A percentile compares a stretch with the other conserved stretches of the same genome.
Evolutionary conservation across 2,113 vertebrate genomes (phyloP).

Genomic region (Otocyon megalotis): DNA sequence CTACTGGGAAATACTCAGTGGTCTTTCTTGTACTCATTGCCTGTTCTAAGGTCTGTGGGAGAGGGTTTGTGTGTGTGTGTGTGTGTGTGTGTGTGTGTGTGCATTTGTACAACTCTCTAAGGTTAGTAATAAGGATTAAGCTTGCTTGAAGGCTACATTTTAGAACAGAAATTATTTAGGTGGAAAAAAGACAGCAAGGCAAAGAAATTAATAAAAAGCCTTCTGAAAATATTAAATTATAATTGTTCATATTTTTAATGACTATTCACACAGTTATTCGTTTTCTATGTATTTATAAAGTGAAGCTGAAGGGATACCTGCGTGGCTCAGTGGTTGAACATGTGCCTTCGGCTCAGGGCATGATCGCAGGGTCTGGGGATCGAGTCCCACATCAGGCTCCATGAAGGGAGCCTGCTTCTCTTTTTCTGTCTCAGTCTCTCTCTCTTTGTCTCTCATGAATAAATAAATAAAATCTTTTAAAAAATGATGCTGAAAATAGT

Average conservation of each 20-base stretch:
- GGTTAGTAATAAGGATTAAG: not conserved
- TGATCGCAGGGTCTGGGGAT: no score
- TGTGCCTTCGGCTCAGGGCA: no score
- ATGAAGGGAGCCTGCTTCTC: no score
- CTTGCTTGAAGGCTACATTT: not conserved
- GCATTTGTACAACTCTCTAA: not conserved
- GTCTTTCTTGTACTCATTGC: not conserved
- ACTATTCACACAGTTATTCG: not conserved
- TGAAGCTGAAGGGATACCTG: not conserved
- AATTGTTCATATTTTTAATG: not conserved
- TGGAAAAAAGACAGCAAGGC: not conserved
- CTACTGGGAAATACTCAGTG: not conserved
- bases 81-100: not conserved
- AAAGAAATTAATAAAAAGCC: not conserved
- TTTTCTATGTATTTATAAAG: not conserved
- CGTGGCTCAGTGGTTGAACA: no score
- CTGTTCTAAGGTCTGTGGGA: not conserved
- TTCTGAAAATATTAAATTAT: not conserved
- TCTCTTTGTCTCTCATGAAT: no score
- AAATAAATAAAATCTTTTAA: no score
- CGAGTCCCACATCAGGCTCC: no score
- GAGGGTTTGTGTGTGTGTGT: not conserved
- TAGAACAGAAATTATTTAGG: not conserved
- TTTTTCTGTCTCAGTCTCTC: no score
- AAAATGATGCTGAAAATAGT: not conserved